phyloP scores from a whole-genome alignment of 2,113 vertebrate species.

The Pardalotus punctatus region DNA sequence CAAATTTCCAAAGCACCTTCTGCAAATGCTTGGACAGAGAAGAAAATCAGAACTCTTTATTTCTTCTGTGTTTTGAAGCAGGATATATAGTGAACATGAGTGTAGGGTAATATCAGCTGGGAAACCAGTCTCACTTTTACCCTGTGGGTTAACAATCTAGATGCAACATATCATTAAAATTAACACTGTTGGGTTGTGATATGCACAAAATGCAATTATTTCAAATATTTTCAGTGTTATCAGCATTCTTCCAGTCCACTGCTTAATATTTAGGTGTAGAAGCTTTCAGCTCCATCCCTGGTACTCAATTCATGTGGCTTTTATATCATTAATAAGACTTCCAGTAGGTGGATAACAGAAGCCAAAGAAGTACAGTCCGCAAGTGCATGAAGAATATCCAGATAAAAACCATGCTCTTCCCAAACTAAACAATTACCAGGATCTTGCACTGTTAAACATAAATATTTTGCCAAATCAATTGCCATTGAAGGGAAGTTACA shows the following conservation, averaged over 20 bases:
- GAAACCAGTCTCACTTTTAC: conserved; percentile 1
- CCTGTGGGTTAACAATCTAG: background rate
- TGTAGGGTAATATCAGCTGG: background rate
- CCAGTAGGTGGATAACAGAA: background rate
- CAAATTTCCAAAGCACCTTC: background rate
- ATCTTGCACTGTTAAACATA: background rate
- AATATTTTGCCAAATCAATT: background rate
- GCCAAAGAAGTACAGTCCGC: background rate
- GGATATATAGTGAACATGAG: background rate
- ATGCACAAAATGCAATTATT: background rate
- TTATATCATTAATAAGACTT: background rate
- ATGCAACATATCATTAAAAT: background rate
- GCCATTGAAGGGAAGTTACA: background rate
- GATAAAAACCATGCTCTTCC: background rate
- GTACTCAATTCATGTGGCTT: background rate
- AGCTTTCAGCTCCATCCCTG: no score
- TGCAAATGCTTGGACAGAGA: conserved; percentile 3
- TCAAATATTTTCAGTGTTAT: background rate
- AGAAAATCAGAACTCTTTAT: background rate
- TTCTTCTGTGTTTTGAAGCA: conserved; percentile 24
- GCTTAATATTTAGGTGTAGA: background rate
- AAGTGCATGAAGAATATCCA: background rate
- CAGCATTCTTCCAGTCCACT: background rate
- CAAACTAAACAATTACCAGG: background rate
- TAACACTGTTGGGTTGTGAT: background rate